These are phyloP conservation scores for Uropetala carovei DNA, from an alignment of 2,888 invertebrate species.

Conservation along the genomic window DNA sequence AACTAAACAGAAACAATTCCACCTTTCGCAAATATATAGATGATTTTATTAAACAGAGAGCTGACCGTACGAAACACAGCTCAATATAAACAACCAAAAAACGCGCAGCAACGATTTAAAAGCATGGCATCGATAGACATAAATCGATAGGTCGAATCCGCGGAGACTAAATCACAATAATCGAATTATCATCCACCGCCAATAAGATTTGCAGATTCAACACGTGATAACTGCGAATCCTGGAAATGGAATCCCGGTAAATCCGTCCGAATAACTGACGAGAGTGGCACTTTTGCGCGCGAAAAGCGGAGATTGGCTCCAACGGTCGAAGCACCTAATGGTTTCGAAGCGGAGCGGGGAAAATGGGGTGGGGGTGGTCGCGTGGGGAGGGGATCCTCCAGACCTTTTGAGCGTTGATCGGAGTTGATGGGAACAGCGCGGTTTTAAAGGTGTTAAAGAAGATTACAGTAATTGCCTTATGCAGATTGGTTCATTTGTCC, in stretches of 20 bases:
- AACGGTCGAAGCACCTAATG: background rate
- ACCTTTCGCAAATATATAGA: too few relatives aligned
- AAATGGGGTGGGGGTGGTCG: background rate
- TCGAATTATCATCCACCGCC: slow-evolving; percentile 5
- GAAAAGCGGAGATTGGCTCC: background rate
- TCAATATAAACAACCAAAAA: too few relatives aligned
- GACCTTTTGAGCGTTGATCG: background rate
- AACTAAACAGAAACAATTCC: too few relatives aligned
- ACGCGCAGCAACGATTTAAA: background rate
- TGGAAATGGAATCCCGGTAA: background rate
- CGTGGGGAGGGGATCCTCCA: background rate
- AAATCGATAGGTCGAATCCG: background rate
- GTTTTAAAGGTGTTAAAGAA: slow-evolving; percentile 13
- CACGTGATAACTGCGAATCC: slow-evolving; percentile 1
- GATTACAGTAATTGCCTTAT: slow-evolving; percentile 17
- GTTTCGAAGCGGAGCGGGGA: background rate
- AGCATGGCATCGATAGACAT: background rate
- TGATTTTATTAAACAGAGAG: too few relatives aligned
- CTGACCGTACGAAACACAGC: too few relatives aligned
- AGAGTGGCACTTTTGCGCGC: background rate
- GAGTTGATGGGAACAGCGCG: background rate
- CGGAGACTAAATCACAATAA: background rate
- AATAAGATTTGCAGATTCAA: slow-evolving; percentile 35
- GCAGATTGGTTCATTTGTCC: background rate
- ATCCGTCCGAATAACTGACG: background rate